Conservation (phyloP, 2,888 invertebrate species). For the Quadroppia sp. region DNA sequence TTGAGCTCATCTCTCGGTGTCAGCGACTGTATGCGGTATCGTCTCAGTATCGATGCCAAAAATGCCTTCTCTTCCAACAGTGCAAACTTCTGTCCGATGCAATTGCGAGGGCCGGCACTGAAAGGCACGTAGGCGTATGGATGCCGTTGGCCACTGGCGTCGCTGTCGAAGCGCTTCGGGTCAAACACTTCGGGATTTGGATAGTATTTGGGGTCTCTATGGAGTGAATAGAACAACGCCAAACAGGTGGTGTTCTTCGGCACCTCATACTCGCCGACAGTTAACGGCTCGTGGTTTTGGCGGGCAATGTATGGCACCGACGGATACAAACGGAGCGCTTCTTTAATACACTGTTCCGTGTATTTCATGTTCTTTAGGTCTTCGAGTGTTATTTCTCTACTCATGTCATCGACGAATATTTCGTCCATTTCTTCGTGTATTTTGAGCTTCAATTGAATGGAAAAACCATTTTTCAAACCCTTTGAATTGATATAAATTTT, state of each 20-base stretch:
- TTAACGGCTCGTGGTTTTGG: background rate
- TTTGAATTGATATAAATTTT: background rate
- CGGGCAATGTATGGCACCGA: slow-evolving; percentile 28
- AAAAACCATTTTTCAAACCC: background rate
- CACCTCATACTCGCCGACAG: background rate
- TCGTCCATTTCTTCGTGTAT: slow-evolving; percentile 35
- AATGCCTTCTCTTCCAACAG: slow-evolving; percentile 33
- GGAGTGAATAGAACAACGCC: background rate
- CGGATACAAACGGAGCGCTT: slow-evolving; percentile 31
- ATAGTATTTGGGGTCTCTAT: slow-evolving; percentile 7
- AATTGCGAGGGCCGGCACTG: slow-evolving; percentile 34
- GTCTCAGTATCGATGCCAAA: no score
- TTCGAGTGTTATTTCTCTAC: slow-evolving; percentile 9
- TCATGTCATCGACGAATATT: slow-evolving; percentile 33
- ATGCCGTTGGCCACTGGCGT: background rate
- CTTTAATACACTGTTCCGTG: slow-evolving; percentile 34
- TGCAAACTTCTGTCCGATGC: slow-evolving; percentile 38
- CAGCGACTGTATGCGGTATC: no score
- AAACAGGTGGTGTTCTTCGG: background rate
- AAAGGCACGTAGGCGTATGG: slow-evolving; percentile 35
- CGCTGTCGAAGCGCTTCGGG: slow-evolving; percentile 1
- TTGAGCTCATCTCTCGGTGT: no score
- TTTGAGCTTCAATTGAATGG: background rate
- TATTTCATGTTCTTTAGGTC: slow-evolving; percentile 24
- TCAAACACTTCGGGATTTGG: slow-evolving; percentile 24